Conservation (phyloP, 2,888 invertebrate species). For the Metallyticus violacea region DNA sequence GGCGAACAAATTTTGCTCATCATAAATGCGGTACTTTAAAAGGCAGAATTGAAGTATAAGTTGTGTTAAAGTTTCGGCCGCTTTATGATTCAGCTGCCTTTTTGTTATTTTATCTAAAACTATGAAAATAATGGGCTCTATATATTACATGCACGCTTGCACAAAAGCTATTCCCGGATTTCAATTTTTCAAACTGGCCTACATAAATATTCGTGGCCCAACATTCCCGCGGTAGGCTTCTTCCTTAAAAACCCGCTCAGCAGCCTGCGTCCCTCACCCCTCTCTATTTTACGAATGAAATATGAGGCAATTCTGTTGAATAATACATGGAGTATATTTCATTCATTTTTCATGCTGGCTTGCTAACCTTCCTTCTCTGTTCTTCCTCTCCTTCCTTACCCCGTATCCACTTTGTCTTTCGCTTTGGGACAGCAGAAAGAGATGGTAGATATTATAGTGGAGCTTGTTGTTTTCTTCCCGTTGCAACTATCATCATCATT, state of each 20-base stretch:
- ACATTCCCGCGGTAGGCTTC: constrained; percentile 17
- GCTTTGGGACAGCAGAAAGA: not conserved
- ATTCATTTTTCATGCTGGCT: constrained; percentile 39
- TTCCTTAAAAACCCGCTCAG: constrained; percentile 23
- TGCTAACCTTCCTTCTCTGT: constrained; percentile 23
- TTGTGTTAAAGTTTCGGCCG: not conserved
- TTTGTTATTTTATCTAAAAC: constrained; percentile 3
- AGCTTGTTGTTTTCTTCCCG: not conserved
- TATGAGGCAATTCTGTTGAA: constrained; percentile 62
- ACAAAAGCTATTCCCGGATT: constrained; percentile 28
- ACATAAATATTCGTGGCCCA: constrained; percentile 25
- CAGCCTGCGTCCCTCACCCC: constrained; percentile 14
- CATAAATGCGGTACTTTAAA: not conserved
- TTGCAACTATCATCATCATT: not conserved
- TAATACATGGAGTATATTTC: constrained; percentile 61
- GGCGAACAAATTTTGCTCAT: not conserved
- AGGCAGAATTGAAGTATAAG: not conserved
- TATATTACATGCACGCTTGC: constrained; percentile 18
- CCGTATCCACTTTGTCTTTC: constrained; percentile 28
- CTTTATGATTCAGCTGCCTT: not conserved
- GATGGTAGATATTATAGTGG: not conserved
- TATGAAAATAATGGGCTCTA: constrained; percentile 19
- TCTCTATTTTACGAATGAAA: constrained; percentile 57
- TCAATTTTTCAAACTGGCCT: constrained; percentile 32
- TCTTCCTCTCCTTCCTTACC: not conserved